Percentiles rank a stretch among this genome's conserved stretches.
Evolutionary conservation across 2,113 vertebrate species (phyloP).

Genomic region (Riparia riparia): DNA sequence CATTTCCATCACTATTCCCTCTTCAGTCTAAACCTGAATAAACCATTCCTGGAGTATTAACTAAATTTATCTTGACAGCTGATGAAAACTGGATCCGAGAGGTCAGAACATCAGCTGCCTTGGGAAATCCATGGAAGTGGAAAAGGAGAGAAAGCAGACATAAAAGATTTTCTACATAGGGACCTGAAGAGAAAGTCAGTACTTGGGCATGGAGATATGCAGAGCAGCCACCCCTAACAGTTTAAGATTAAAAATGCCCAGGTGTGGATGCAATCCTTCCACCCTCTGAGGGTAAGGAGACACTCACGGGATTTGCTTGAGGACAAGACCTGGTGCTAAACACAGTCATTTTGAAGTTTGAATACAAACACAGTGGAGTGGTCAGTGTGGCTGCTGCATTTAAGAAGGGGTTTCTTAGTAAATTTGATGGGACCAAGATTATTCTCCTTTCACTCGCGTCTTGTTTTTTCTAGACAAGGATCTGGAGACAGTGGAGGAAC

Average conservation of each 20-base stretch:
- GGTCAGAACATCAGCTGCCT: constrained; percentile 65
- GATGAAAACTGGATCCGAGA: constrained; percentile 68
- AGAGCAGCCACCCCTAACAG: not conserved
- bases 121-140: constrained; percentile 40
- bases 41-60: constrained; percentile 20
- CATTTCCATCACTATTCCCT: not conserved
- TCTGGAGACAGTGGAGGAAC: not conserved
- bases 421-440: not conserved
- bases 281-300: not conserved
- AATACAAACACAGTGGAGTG: not conserved
- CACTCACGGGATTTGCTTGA: not conserved
- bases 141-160: constrained; percentile 6
- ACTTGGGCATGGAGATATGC: not conserved
- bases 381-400: not conserved
- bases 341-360: not conserved
- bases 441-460: not conserved
- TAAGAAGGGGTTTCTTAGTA: not conserved
- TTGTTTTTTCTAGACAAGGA: not conserved
- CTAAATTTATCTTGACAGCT: constrained; percentile 71
- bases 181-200: not conserved
- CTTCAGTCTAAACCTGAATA: constrained; percentile 20
- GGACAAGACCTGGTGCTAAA: not conserved
- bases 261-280: not conserved
- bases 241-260: not conserved
- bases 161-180: not conserved